Evolutionary conservation across 2,888 invertebrate species (phyloP).

Genomic region (Cataglyphis cursor): DNA sequence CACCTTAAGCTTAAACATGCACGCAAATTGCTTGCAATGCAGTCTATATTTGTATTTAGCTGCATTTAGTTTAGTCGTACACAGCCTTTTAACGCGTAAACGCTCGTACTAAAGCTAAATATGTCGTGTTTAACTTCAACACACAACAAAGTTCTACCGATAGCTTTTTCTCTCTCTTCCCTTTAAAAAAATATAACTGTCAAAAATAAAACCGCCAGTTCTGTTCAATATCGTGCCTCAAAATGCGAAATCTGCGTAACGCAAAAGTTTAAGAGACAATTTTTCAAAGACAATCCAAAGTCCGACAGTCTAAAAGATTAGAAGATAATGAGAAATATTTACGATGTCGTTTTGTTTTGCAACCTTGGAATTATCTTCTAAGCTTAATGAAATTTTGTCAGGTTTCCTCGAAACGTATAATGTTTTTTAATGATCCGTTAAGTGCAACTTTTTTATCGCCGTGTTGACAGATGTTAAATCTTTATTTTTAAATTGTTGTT

Average conservation of each 20-base stretch:
- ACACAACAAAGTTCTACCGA: background rate
- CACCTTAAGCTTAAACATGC: constrained; percentile 4
- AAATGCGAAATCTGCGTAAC: background rate
- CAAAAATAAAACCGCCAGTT: background rate
- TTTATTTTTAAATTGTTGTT: background rate
- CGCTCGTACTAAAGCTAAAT: constrained; percentile 2
- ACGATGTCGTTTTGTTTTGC: background rate
- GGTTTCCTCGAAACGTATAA: background rate
- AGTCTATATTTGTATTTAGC: constrained; percentile 35
- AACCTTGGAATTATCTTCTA: constrained; percentile 9
- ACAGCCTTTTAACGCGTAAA: constrained; percentile 14
- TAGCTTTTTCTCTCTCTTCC: background rate
- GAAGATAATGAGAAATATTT: background rate
- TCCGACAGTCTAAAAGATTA: background rate
- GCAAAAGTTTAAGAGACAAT: background rate
- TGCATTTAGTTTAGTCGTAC: constrained; percentile 37
- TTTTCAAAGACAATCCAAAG: background rate
- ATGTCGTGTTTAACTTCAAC: background rate
- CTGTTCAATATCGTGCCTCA: background rate
- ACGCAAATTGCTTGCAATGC: constrained; percentile 46
- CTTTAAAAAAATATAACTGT: background rate
- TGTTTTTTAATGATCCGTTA: background rate
- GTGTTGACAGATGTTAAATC: background rate
- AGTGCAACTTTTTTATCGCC: background rate
- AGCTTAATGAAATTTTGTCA: background rate